Base-by-base conservation (phyloP, 2,113 vertebrate genomes). In the Chitala chitala region DNA sequence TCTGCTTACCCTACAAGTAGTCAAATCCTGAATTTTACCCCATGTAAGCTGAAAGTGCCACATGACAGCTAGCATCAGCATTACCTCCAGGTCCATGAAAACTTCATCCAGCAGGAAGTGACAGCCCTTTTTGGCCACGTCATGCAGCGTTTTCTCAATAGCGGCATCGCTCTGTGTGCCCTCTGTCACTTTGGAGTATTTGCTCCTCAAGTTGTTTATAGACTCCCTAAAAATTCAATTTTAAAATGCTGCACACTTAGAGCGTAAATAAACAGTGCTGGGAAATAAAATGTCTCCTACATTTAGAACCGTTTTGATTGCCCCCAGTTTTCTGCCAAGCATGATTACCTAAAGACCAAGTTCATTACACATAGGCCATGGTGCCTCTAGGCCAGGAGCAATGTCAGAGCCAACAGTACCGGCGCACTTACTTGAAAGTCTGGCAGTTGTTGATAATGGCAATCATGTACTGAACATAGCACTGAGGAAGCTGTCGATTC, bases 391-490 rank as follows among this genome's bases (percentile, higher is more conserved):
- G 29, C 15, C 24, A 50, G 36, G 17, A 63, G 33, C 38, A 12
- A 73, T 17, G 44, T 64, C 44, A 50, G 56, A 50, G 36, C 7
- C 29, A 29, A 12, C 15, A 24, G 33, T 31, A 36, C n/a, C 3
- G 40, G 36, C 9, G 15, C 7, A 78, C 94, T 87, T 83, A 98
- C 97, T 92, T 97, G 81, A 98, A 98, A 0, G 97, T 98, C 81
- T 98, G 96, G 82, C 96, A 99, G 87, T 99, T 99, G 87, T 99
- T 99, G 83, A 98, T 94, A 79, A 98, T 85, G 65, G 94, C 96
- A 1, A 99, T 90, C 95, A 98, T 94, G 78, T 99, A 99, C 51
- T 98, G 96, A 3, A 98, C 94, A 0, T 98, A 99, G 84, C 92
- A 98, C 3, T 92, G 96, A 1, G 96, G 97, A 71, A 90, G 89